Evolutionary conservation across 2,888 invertebrate species (phyloP).

Genomic region (Micoletzkya japonica): DNA sequence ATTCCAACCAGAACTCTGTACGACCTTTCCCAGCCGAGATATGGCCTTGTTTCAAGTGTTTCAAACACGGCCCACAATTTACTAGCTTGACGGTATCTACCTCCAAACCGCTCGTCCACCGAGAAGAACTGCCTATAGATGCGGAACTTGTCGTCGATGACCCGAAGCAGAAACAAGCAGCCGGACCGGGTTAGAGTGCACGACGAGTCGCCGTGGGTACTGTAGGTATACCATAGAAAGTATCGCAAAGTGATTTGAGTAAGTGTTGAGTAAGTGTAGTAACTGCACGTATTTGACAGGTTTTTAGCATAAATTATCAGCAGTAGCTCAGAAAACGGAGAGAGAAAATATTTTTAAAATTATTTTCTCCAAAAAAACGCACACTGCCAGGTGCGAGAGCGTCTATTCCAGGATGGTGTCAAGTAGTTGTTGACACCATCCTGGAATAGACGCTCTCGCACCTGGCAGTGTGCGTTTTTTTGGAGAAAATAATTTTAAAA

Average conservation of each 20-base stretch:
- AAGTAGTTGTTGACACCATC: slow-evolving; percentile 55
- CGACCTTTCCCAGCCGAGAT: too few relatives aligned
- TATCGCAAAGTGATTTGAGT: too few relatives aligned
- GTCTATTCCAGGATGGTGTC: slow-evolving; percentile 58
- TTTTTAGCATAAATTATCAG: background rate
- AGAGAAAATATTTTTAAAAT: too few relatives aligned
- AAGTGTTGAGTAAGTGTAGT: too few relatives aligned
- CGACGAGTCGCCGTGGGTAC: slow-evolving; percentile 51
- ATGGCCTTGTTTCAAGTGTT: too few relatives aligned
- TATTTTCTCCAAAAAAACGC: too few relatives aligned
- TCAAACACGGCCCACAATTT: too few relatives aligned
- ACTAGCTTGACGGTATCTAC: too few relatives aligned
- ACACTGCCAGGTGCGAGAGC: slow-evolving; percentile 42
- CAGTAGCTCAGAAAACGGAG: background rate
- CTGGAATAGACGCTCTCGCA: slow-evolving; percentile 52
- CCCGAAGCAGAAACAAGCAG: slow-evolving; percentile 85
- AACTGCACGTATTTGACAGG: too few relatives aligned
- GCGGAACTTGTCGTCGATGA: slow-evolving; percentile 90
- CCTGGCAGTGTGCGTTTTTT: slow-evolving; percentile 39
- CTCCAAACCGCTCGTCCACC: slow-evolving; percentile 48
- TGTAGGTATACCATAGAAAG: too few relatives aligned
- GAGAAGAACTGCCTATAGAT: slow-evolving; percentile 76
- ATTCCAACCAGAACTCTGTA: too few relatives aligned
- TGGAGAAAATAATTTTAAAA: too few relatives aligned
- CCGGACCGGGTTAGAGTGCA: slow-evolving; percentile 74